Base-by-base conservation (phyloP, 1,140 invertebrate species). In the Macrobrachium nipponense region DNA sequence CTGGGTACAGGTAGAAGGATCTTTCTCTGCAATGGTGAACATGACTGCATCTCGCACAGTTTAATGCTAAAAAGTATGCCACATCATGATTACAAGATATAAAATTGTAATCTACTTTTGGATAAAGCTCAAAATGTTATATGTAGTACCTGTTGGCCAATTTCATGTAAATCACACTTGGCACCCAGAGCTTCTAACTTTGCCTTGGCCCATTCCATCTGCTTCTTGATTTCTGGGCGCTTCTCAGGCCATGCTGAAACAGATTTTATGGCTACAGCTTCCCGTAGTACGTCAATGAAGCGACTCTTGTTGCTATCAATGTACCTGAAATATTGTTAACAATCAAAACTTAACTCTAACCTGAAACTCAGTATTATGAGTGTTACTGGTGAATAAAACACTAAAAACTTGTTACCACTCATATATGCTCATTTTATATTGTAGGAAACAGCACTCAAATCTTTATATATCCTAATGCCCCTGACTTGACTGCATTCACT, bases 241-340 rank as follows among this genome's bases (percentile, higher is more conserved):
- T 94, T 93, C 87, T 97, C 94, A n/a, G 95, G 94, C 95, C 95
- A 96, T 90, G 96, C 95, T n/a, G 98, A 99, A 11, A 99, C 97
- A 61, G 97, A 99, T 90, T 96, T 95, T 90, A 99, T 99, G 5
- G 95, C 96, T 59, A 99, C 97, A 44, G 95, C 96, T 90, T 98
- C 95, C 84, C 93, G 93, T 64, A 99, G 92, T 87, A 94, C 94
- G 61, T 95, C 91, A 87, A 99, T 96, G 91, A 96, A 99, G 51
- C 94, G 92, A 18, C 91, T 89, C 90, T 95, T 94, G 89, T 98
- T 94, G n/a, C 92, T 90, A 90, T 98, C 96, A 82, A 98, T 94
- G 89, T 95, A 94, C 17, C 95, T 96, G 89, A 90, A 93, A 87
- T 58, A 62, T 60, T 51, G 51, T 10, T 51, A 6, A 51, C 51